A percentile compares a stretch with the other conserved stretches of the same genome.
phyloP scores from a whole-genome alignment of 1,140 invertebrate genomes.

The Nebria ingens region DNA sequence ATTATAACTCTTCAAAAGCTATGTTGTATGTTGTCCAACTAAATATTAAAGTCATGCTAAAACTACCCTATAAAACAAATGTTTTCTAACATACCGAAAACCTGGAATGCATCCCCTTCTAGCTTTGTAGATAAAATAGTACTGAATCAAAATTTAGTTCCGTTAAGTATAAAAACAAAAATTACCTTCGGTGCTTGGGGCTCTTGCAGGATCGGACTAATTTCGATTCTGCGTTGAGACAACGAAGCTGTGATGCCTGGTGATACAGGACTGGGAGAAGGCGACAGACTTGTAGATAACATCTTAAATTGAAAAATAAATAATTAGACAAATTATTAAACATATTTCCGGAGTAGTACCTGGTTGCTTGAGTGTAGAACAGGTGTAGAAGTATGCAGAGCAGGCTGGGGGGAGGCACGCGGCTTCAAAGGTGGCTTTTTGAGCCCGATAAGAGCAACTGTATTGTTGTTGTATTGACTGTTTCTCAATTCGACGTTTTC shows the following conservation, averaged over 20 bases:
- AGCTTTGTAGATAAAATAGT: conserved; percentile 1
- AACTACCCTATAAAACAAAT: too few species aligned
- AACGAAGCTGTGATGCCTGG: conserved; percentile 18
- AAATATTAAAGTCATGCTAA: too few species aligned
- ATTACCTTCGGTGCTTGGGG: conserved; percentile 30
- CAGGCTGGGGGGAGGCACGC: conserved; percentile 30
- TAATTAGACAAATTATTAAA: neutral
- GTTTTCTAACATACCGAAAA: conserved; percentile 1
- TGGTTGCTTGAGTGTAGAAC: conserved; percentile 30
- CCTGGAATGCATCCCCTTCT: conserved; percentile 6
- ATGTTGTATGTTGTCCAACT: too few species aligned
- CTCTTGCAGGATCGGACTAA: conserved; percentile 20
- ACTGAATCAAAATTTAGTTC: neutral
- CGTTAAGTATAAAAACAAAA: neutral
- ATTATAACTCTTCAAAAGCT: too few species aligned
- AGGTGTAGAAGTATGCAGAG: conserved; percentile 29
- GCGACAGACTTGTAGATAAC: conserved; percentile 28
- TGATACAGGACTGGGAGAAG: conserved; percentile 35
- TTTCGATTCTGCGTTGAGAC: conserved; percentile 13
- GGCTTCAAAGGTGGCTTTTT: conserved; percentile 38
- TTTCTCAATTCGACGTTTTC: conserved; percentile 65
- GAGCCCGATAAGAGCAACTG: conserved; percentile 19
- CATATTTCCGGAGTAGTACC: conserved; percentile 16
- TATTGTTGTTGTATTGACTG: conserved; percentile 23
- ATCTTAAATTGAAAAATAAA: conserved; percentile 19